These are phyloP conservation scores for Pontoporia blainvillei DNA, from an alignment of 2,113 vertebrate species.

Conservation along the genomic window DNA sequence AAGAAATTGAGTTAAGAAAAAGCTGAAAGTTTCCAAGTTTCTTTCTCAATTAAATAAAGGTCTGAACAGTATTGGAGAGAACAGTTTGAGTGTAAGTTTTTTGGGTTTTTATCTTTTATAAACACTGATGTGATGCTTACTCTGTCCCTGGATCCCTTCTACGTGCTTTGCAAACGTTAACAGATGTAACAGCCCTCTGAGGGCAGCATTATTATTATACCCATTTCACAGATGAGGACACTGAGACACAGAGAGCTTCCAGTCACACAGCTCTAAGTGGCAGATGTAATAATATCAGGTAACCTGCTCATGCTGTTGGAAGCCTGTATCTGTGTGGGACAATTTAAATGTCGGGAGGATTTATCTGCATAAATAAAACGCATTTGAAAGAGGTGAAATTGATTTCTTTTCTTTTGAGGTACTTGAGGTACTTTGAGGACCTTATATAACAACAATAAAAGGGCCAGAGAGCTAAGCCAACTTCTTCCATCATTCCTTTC, in stretches of 20 bases:
- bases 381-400: not conserved
- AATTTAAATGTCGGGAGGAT: not conserved
- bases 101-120: not conserved
- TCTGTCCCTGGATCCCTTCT: not conserved
- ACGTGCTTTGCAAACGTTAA: not conserved
- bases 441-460: not conserved
- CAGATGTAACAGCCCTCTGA: not conserved
- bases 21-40: not conserved
- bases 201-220: not conserved
- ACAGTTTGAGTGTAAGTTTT: not conserved
- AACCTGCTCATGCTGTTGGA: not conserved
- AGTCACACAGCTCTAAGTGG: not conserved
- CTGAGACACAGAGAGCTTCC: not conserved
- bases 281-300: not conserved
- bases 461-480: not conserved
- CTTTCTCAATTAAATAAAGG: constrained; percentile 30
- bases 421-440: not conserved
- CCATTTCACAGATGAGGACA: not conserved
- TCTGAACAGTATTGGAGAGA: not conserved
- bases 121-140: not conserved
- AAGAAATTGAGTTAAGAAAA: constrained; percentile 13
- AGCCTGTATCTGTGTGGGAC: not conserved
- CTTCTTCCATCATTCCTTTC: not conserved
- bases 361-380: not conserved
- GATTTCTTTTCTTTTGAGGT: not conserved